Base-by-base conservation (phyloP, 2,113 vertebrate species). In the Platysternon megacephalum region DNA sequence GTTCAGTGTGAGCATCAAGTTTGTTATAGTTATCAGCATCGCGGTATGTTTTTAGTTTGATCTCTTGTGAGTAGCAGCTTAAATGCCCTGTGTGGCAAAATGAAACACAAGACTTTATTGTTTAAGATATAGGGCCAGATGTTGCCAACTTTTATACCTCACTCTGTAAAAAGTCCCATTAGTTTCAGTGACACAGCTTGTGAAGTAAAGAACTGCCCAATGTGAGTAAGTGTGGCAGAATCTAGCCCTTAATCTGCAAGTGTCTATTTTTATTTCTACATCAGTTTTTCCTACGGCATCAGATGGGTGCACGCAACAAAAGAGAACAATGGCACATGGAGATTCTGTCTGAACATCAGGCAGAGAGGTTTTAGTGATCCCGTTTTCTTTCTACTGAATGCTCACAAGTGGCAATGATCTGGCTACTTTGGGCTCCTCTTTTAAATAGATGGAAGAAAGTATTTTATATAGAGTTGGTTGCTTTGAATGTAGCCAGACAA, bases 401-500 rank as follows among this genome's bases (percentile, higher is more conserved):
- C 0, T 44, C 5, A 4, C 24, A 44, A 28, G 22, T 46, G 3
- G 11, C 11, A 78, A 49, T 48, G 74, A 86, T 72, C 26, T 6
- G 28, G 56, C 56, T 61, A 61, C 65, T 72, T 72, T 72, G n/a
- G 46, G 82, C 49, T 93, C 72, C 52, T 49, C 11, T 86, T 93
- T 81, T 86, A 90, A 51, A n/a, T 26, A 53, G 32, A 61, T 22
- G 4, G 6, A 48, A 74, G 53, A 58, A 55, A 42, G 79, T 68
- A 76, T 91, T 85, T 85, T 85, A 85, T n/a, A 42, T 32, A 26
- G 81, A 89, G 84, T 24, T 49, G 32, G 85, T 58, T 95, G 53
- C 68, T 96, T 94, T 94, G 92, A 93, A 86, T 3, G 39, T 42
- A 90, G 22, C 56, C 22, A 83, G 91, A 26, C 91, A 89, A 89